Evolutionary conservation across 2,797 vertebrate genomes (phyloP).

Genomic region (Acanthurus tractus): DNA sequence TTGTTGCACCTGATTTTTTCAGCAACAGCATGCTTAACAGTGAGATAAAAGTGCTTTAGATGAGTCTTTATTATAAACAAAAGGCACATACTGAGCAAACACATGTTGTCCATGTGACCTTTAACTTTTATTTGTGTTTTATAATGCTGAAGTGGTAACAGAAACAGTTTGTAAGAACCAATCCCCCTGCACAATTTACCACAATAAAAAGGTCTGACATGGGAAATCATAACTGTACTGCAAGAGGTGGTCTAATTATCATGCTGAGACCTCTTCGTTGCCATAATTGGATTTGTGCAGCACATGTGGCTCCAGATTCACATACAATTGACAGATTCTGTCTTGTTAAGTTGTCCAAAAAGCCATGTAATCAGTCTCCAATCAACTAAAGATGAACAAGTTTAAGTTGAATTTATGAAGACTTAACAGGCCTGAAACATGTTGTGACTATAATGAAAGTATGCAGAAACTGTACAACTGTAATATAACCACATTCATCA

Average conservation of each 20-base stretch:
- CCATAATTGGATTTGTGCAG: constrained; percentile 18
- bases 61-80: background rate
- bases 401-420: background rate
- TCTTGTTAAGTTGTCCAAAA: constrained; percentile 1
- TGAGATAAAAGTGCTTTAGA: background rate
- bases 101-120: background rate
- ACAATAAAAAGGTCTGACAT: no score
- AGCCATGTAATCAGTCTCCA: constrained; percentile 1
- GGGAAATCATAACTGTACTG: background rate
- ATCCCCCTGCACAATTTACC: no score
- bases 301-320: constrained; percentile 16
- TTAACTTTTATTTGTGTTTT: background rate
- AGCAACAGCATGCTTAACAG: background rate
- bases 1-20: background rate
- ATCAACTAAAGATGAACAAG: constrained; percentile 4
- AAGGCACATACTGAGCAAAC: background rate
- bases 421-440: background rate
- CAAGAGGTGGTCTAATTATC: constrained; percentile 15
- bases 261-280: constrained; percentile 22
- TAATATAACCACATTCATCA: background rate
- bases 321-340: background rate
- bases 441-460: background rate
- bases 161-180: no score
- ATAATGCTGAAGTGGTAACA: no score
- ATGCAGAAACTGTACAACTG: background rate